Percentiles rank a stretch among this genome's conserved stretches.
Conservation (phyloP, 2,797 vertebrate genomes). For the Choloepus didactylus region DNA sequence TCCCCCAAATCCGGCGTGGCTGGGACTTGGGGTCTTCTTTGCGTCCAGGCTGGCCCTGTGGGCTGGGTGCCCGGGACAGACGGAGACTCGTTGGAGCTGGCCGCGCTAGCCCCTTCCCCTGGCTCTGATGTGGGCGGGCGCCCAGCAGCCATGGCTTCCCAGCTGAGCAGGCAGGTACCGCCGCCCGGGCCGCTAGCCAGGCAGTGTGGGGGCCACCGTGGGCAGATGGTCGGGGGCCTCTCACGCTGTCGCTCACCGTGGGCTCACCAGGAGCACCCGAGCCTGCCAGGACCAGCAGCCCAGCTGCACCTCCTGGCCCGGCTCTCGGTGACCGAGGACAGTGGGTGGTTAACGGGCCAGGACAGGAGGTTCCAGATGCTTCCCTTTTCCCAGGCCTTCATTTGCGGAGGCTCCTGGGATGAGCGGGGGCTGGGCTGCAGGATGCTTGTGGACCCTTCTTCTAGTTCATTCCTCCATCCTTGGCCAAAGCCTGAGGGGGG, state of each 20-base stretch:
- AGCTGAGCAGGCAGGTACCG: constrained; percentile 46
- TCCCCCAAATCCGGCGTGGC: neutral
- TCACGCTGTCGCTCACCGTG: neutral
- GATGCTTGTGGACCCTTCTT: neutral
- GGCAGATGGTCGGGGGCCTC: neutral
- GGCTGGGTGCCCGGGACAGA: neutral
- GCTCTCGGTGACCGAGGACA: neutral
- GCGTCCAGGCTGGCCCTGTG: neutral
- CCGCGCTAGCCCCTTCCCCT: rapidly evolving
- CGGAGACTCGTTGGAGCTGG: neutral
- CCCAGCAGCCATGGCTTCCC: constrained; percentile 42
- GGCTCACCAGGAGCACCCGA: too few species aligned
- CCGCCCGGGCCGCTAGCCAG: rapidly evolving
- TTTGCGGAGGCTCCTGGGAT: neutral
- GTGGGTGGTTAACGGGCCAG: neutral
- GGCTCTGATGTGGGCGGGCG: neutral
- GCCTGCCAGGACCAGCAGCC: neutral
- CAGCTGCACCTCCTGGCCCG: neutral
- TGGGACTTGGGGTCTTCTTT: neutral
- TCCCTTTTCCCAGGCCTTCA: neutral
- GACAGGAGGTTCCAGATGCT: neutral
- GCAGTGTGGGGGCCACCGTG: rapidly evolving
- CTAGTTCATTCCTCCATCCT: neutral
- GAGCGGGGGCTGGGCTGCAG: neutral
- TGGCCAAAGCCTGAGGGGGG: neutral